Evolutionary conservation across 2,113 vertebrate genomes (phyloP).

Genomic region (Ctenodactylus gundi): DNA sequence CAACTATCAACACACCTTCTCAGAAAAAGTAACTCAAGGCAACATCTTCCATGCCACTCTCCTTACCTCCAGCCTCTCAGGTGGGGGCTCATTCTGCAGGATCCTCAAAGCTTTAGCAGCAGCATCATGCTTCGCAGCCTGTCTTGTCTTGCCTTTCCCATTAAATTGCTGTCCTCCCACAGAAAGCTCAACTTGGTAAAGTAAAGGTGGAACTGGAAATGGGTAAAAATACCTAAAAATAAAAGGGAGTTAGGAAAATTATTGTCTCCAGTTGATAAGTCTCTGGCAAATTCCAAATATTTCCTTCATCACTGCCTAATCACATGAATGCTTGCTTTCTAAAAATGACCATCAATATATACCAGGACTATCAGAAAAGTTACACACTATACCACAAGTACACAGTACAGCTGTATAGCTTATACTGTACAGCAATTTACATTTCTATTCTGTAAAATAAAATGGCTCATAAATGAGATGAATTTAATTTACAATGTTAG

Average conservation of each 20-base stretch:
- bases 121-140: conserved; percentile 96
- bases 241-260: conserved; percentile 34
- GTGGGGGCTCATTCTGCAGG: conserved; percentile 94
- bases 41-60: background rate
- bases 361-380: background rate
- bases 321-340: background rate
- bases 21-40: background rate
- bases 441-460: background rate
- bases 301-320: background rate
- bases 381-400: background rate
- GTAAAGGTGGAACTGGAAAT: conserved; percentile 94
- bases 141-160: conserved; percentile 96
- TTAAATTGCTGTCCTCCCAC: conserved; percentile 97
- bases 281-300: conserved; percentile 16
- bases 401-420: background rate
- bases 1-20: background rate
- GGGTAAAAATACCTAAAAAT: conserved; percentile 96
- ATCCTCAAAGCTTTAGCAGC: conserved; percentile 94
- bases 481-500: background rate
- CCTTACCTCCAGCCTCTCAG: conserved; percentile 92
- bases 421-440: background rate
- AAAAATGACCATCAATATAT: background rate
- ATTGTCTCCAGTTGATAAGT: background rate
- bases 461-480: background rate
- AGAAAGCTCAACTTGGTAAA: conserved; percentile 97